Evolutionary conservation across 2,888 invertebrate species (phyloP), one percentile per base, ranked within the genome.

Genomic region (Orthonychiurus folsomi): DNA sequence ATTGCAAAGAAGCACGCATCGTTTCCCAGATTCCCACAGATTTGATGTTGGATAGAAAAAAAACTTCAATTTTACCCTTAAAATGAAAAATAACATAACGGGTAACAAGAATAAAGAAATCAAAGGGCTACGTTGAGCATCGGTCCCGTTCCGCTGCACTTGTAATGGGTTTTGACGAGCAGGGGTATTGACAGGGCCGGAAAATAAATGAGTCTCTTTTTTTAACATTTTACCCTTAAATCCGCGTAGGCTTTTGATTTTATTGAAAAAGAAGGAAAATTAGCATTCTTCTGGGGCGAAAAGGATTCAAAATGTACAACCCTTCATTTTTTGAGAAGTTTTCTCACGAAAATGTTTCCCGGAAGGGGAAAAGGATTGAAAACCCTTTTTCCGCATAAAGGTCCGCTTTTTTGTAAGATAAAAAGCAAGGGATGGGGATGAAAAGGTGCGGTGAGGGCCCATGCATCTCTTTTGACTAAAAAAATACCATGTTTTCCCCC

Each of bases 221-320:
- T 59, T 59, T 25, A 57, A n/a, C 12, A 48, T n/a, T n/a, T n/a
- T n/a, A n/a, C n/a, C 37, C 37, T 37, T 5, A 52, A 52, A 52
- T 52, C 52, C n/a, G n/a, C n/a, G n/a, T n/a, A n/a, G n/a, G n/a
- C 37, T 37, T 5, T 37, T 37, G 12, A 52, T 20, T 52, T 52
- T 52, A 52, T 52, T 52, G 50, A 59, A 59, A 59, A 47, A 47
- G 59, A n/a, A 57, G 18, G 1, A 23, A 61, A 50, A 61, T 61
- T 61, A 61, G 61, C 61, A 61, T 61, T 61, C 37, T 37, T 37
- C 15, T 57, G 56, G 61, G 56, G 61, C 25, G 52, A 61, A 61
- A 57, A 59, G 18, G 26, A n/a, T 57, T n/a, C 5, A 37, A 48
- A 5, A 50, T 50, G 48, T 48, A 9, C 59, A 59, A 59, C 59